Evolutionary conservation across 2,113 vertebrate species (phyloP), one percentile per base, ranked within the genome.

Genomic region (Ictalurus punctatus): DNA sequence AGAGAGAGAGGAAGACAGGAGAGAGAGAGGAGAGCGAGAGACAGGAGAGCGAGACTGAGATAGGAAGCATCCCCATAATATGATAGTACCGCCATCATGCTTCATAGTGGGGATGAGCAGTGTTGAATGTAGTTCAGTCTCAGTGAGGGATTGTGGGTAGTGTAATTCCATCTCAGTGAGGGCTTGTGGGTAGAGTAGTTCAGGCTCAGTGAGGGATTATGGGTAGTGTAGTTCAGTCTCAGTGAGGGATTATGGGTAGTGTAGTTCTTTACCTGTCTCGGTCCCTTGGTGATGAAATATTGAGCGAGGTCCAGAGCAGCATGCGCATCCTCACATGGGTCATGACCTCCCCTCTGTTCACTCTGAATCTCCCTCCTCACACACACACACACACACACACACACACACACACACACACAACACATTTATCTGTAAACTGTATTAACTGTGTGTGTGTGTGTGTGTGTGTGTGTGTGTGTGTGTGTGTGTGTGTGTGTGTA

Each of bases 211-310:
- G 58, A 27, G 21, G 58, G 21, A 67, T 16, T 44, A 0, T 44
- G 61, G 44, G 30, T 25, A 34, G 52, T 21, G 52, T 58, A 9
- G n/a, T 6, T 54, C 1, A 19, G 48, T 56, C 13, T 7, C 48
- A 8, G 27, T 58, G 34, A 7, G 87, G 61, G 87, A 88, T 78
- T 25, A 23, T 56, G 90, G 74, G 74, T 30, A 54, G n/a, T 0
- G 1, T 17, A 30, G 86, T 12, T 90, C 85, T n/a, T 65, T 93
- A 97, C 97, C 97, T 97, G 93, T 65, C 90, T 90, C 67, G 97
- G 97, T 90, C 97, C 97, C 30, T 93, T 94, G 86, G 92, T 93
- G 89, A 98, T 97, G 85, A 99, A 99, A 94, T 97, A 98, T 0
- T 94, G 96, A 86, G 96, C 96, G 91, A 99, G 94, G 90, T 97